phyloP scores from a whole-genome alignment of 2,888 invertebrate genomes.

The Eupithecia exiguata region DNA sequence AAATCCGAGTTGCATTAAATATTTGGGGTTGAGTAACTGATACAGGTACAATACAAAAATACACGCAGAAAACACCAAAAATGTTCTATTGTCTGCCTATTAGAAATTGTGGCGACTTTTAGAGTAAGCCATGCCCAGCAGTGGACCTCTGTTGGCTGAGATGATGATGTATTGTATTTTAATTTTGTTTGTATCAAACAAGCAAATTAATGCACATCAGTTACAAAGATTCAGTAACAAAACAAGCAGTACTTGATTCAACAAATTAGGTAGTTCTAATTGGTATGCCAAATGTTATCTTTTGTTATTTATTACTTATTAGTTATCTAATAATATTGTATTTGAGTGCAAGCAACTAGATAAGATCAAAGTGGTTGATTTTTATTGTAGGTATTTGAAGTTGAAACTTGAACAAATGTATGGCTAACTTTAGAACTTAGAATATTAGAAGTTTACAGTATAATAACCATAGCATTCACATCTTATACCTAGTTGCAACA shows the following conservation, averaged over 20 bases:
- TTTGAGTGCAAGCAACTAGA: not conserved
- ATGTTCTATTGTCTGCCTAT: too few species aligned
- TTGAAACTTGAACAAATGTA: not conserved
- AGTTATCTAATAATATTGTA: not conserved
- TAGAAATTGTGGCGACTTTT: too few species aligned
- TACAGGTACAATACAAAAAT: too few species aligned
- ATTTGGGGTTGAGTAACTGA: too few species aligned
- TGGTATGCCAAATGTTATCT: slow-evolving; percentile 2
- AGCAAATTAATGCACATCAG: not conserved
- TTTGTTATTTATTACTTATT: not conserved
- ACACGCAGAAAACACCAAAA: too few species aligned
- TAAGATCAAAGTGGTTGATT: not conserved
- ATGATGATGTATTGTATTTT: not conserved
- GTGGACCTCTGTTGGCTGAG: not conserved
- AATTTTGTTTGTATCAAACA: not conserved
- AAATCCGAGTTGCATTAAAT: too few species aligned
- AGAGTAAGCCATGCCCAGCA: not conserved
- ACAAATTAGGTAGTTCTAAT: not conserved
- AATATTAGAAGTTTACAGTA: too few species aligned
- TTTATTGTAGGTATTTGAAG: not conserved
- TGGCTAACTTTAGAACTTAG: not conserved
- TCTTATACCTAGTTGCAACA: not conserved
- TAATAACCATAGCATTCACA: not conserved
- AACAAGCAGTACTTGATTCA: not conserved
- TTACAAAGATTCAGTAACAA: not conserved